phyloP scores from a whole-genome alignment of 2,113 vertebrate species.

The Microcebus tavaratra region DNA sequence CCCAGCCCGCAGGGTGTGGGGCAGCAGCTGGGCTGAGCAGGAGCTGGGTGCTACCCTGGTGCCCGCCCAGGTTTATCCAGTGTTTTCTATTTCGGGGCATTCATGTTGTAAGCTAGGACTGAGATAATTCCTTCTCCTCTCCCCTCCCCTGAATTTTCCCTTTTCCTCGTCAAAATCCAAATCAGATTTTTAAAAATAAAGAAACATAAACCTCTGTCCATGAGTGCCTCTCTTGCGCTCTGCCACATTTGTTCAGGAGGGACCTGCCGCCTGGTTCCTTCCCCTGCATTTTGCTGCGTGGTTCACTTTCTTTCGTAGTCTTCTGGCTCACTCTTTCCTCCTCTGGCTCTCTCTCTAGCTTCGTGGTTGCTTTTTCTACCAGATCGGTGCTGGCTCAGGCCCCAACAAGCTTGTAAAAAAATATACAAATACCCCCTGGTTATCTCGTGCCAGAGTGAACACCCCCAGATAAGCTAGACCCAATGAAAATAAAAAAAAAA shows the following conservation, averaged over 20 bases:
- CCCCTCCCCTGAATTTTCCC: not conserved
- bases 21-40: not conserved
- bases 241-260: not conserved
- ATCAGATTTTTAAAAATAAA: not conserved
- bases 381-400: conserved; percentile 27
- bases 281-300: not conserved
- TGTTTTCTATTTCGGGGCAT: not conserved
- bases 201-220: conserved; percentile 10
- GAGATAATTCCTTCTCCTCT: not conserved
- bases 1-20: not conserved
- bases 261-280: not conserved
- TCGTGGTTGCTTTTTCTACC: conserved; percentile 54
- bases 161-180: not conserved
- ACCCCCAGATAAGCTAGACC: conserved; percentile 46
- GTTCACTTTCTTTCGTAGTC: conserved; percentile 42
- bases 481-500: not conserved
- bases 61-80: not conserved
- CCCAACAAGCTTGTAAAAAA: conserved; percentile 63
- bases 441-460: conserved; percentile 32
- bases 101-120: not conserved
- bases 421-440: conserved; percentile 39
- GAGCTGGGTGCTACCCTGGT: not conserved
- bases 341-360: conserved; percentile 15
- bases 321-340: not conserved
- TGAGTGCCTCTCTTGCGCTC: not conserved